Evolutionary conservation across 2,113 vertebrate genomes (phyloP).

Genomic region (Archilochus colubris): DNA sequence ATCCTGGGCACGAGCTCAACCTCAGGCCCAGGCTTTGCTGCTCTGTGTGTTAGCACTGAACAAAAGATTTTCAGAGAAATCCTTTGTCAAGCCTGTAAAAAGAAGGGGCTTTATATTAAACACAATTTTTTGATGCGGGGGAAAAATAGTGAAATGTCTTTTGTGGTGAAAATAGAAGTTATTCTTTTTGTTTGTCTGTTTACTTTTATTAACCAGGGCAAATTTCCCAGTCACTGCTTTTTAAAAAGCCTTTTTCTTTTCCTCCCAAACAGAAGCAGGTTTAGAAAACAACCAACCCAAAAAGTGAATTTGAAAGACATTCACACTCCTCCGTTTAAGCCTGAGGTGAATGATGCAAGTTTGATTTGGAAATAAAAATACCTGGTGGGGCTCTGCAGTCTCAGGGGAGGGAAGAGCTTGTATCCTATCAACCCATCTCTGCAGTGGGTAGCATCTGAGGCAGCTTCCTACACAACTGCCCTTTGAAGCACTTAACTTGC

Average conservation of each 20-base stretch:
- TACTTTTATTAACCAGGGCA: neutral
- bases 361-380: neutral
- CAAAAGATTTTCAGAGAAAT: neutral
- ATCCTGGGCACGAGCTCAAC: fast-evolving
- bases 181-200: neutral
- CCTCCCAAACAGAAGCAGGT: neutral
- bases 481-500: neutral
- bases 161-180: neutral
- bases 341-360: neutral
- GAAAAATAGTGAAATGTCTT: neutral
- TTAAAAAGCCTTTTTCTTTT: neutral
- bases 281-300: neutral
- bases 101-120: neutral
- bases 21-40: neutral
- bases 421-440: neutral
- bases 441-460: neutral
- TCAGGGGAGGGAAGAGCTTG: neutral
- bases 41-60: fast-evolving
- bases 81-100: neutral
- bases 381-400: fast-evolving
- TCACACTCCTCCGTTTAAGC: neutral
- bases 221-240: neutral
- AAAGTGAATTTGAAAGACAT: neutral
- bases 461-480: neutral
- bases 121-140: neutral